Evolutionary conservation across 2,113 vertebrate species (phyloP), one percentile per base, ranked within the genome.

Genomic region (Clarias batrachus): DNA sequence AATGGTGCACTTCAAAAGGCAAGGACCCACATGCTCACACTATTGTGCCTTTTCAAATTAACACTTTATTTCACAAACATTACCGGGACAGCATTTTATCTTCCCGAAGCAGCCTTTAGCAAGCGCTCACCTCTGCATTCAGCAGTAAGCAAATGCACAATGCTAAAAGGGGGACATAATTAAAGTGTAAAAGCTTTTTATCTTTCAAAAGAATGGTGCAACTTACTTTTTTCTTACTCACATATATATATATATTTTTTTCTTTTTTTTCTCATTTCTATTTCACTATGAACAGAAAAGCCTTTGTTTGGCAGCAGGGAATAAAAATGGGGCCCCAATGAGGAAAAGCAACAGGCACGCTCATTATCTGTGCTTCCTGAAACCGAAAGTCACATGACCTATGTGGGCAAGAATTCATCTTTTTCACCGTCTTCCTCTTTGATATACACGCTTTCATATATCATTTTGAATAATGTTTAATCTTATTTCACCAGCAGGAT

Each of bases 361-460:
- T 95, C 93, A 95, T 96, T 95, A 95, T 92, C 82, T 88, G 92
- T 89, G 80, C 92, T 93, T 93, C 90, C 81, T 70, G 82, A 89
- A 93, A 93, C 92, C 92, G 91, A 93, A 90, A 93, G 91, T 92
- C 92, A 90, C 41, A 80, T 95, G 94, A 94, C 91, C 92, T 90
- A 84, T 88, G 92, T 92, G 89, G 91, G 93, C 91, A 92, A 68
- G 56, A 87, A 56, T 79, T 85, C 88, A 90, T 89, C 60, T 90
- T 87, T 91, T 90, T 90, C 12, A 85, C 73, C 54, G 84, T 74
- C 54, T 85, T 33, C 76, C 84, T 90, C 92, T 94, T 94, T 95
- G 92, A 94, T 93, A 93, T 89, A 84, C 86, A 73, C 63, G 88
- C 77, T 70, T 91, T 92, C 92, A 93, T 88, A 92, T 92, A 76